Conservation (phyloP, 1,140 invertebrate species). For the Rhopalosiphum padi region DNA sequence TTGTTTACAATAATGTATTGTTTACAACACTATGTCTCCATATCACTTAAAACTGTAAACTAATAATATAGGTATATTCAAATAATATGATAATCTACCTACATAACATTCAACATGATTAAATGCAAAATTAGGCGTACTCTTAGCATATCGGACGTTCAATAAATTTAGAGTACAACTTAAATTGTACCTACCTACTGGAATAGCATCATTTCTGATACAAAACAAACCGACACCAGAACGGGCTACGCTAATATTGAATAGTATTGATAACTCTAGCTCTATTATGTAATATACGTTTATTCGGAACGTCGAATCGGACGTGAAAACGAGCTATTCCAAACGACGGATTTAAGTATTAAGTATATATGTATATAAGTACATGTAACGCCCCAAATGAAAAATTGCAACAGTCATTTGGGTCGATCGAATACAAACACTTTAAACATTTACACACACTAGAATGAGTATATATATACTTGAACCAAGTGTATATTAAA, state of each 20-base stretch:
- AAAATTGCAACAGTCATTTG: constrained; percentile 9
- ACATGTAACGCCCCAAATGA: not conserved
- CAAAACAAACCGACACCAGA: not conserved
- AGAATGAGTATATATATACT: not conserved
- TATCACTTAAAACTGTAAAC: no score
- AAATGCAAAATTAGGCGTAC: not conserved
- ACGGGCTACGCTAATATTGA: not conserved
- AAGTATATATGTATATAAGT: not conserved
- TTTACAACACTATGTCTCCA: no score
- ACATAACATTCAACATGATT: no score
- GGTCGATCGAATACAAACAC: not conserved
- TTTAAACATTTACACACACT: not conserved
- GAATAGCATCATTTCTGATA: not conserved
- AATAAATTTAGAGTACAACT: not conserved
- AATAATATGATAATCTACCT: no score
- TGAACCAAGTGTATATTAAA: not conserved
- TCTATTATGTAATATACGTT: not conserved
- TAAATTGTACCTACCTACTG: not conserved
- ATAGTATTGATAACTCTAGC: not conserved
- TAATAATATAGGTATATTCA: no score
- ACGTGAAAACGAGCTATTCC: not conserved
- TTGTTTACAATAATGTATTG: no score
- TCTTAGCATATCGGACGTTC: not conserved
- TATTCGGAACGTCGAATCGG: not conserved
- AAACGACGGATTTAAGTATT: constrained; percentile 8